Base-by-base conservation (phyloP, 2,888 invertebrate species). In the Stomorhina lunata region DNA sequence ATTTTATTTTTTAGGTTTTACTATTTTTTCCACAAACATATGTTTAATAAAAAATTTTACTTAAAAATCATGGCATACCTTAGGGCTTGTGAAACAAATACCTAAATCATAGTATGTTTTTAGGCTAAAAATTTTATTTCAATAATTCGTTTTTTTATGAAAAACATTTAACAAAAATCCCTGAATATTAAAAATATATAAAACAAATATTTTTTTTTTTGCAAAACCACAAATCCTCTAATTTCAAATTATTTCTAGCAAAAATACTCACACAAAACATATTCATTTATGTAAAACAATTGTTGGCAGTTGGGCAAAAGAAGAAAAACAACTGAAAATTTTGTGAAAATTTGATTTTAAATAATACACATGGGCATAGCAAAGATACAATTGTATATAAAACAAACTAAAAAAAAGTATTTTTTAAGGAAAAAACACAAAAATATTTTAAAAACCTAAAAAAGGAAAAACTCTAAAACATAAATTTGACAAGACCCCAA, bases 401-500 rank as follows among this genome's bases (percentile, higher is more conserved):
- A 65, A 25, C 12, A 27, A 65, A 40, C 17, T 27, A 57, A 34
- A 22, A 66, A 20, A n/a, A n/a, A n/a, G n/a, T n/a, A n/a, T n/a
- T n/a, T n/a, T 10, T 34, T 6, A 1, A 40, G 27, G 6, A 72
- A 37, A 37, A 29, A 27, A 10, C 0, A 1, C n/a, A 43, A 1
- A 59, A 37, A 63, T 37, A 29, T 40, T 22, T 7, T 10, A 34
- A 43, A 68, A 68, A 59, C 22, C 37, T 32, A 32, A 48, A 22
- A 61, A 20, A 71, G 20, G 9, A 71, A 40, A 65, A 43, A 27
- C 32, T 72, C 40, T 32, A 61, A 57, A 79, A 72, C 73, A 80
- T 73, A 80, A 80, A 80, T 80, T 80, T 80, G 79, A 80, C 79
- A 80, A 73, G 72, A 50, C 79, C 79, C 79, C 50, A 80, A 80